Conservation (phyloP, 1,140 invertebrate genomes). For the Agraylea sexmaculata region DNA sequence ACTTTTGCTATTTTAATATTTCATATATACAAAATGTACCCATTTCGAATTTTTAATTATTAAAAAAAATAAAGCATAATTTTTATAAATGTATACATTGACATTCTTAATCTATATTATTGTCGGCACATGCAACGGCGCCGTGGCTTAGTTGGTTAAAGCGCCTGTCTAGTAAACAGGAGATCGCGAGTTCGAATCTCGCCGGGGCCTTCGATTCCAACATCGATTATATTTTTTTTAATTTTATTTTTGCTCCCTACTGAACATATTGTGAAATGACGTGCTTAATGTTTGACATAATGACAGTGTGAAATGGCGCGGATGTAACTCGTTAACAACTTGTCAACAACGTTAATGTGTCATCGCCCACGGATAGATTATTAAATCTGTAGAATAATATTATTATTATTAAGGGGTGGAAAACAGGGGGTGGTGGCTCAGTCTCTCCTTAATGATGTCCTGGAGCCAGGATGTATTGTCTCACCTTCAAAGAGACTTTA, state of each 20-base stretch:
- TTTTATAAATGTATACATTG: background rate
- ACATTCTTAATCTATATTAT: background rate
- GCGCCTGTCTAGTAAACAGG: constrained; percentile 45
- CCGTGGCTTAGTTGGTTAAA: constrained; percentile 45
- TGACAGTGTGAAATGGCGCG: background rate
- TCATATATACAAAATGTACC: background rate
- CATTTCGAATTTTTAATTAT: background rate
- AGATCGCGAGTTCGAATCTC: constrained; percentile 43
- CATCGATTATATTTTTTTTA: constrained; percentile 7
- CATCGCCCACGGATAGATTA: background rate
- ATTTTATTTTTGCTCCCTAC: background rate
- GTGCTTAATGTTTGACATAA: background rate
- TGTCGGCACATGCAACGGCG: constrained; percentile 23
- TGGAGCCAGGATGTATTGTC: no score
- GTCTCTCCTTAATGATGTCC: no score
- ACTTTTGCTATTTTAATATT: background rate
- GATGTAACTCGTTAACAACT: background rate
- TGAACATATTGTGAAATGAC: background rate
- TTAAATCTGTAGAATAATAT: background rate
- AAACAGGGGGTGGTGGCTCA: no score
- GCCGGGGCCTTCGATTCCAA: constrained; percentile 30
- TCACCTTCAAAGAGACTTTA: no score
- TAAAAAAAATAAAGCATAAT: constrained; percentile 2
- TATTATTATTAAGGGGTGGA: no score
- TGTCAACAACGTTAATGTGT: constrained; percentile 1